Base-by-base conservation (phyloP, 2,113 vertebrate species). In the Nyctibius bracteatus region DNA sequence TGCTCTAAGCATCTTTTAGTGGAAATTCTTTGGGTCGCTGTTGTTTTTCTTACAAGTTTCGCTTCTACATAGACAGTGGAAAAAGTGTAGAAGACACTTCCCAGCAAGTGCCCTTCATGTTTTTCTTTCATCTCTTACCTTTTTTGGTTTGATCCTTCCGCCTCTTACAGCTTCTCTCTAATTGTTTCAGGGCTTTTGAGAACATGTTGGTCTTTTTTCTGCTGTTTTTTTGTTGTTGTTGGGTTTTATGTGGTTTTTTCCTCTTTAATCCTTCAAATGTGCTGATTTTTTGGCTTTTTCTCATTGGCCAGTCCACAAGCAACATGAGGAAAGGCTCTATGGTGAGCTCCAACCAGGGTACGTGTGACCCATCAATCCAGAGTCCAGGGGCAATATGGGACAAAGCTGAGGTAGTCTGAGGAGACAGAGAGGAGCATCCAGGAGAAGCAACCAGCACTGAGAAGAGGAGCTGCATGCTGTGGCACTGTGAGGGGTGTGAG, bases 81-180 rank as follows among this genome's bases (percentile, higher is more conserved):
- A 98, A 98, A 97, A 97, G 82, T 97, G 95, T 94, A 97, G 97
- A 98, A 97, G 97, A 74, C 94, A 97, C 96, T 98, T 98, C 98
- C 97, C 97, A 98, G 97, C 97, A 98, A 97, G 94, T 90, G 47
- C 91, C 85, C 88, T 93, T 95, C 90, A 88, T 97, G 93, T 96
- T 97, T 97, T 94, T 94, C 97, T 97, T 97, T 97, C 66, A 97
- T 94, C 77, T 97, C 88, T 95, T 90, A 49, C 96, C 96, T 96
- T 97, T 95, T 96, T 95, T 96, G 97, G 97, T 94, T 96, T 96
- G 86, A 91, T 97, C 91, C 96, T 96, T 96, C 89, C 75, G 28
- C 65, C 51, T 85, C 73, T 93, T 74, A 85, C 57, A 88, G n/a
- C 37, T 87, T 94, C 22, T 81, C 13, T 94, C 21, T 80, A 84